Evolutionary conservation across 1,140 invertebrate genomes (phyloP).

Genomic region (Harpegnathos saltator): DNA sequence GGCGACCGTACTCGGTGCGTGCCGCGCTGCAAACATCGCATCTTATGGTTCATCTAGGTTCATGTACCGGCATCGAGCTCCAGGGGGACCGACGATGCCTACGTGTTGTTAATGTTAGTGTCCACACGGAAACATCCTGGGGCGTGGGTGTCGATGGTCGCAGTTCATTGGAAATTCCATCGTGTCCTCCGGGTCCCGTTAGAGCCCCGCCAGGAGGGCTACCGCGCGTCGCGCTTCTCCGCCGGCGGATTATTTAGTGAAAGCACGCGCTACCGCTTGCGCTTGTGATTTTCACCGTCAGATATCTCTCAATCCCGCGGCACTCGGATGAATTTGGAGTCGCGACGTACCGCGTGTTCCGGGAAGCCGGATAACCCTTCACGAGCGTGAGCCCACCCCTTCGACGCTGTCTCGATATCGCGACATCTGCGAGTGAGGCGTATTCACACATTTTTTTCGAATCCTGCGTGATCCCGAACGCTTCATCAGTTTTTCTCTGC

Average conservation of each 20-base stretch:
- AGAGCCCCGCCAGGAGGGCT: constrained; percentile 74
- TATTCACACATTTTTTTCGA: not conserved
- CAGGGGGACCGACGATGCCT: not conserved
- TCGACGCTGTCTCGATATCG: not conserved
- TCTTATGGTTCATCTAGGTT: constrained; percentile 34
- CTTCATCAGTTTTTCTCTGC: too few relatives aligned
- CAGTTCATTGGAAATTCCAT: constrained; percentile 75
- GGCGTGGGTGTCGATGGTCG: constrained; percentile 73
- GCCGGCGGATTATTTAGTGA: constrained; percentile 71
- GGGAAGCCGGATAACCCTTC: not conserved
- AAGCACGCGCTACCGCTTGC: constrained; percentile 77
- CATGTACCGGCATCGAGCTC: not conserved
- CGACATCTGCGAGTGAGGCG: not conserved
- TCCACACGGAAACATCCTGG: constrained; percentile 26
- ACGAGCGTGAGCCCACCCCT: too few relatives aligned
- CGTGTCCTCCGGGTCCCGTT: constrained; percentile 68
- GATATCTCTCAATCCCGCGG: constrained; percentile 77
- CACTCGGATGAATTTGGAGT: not conserved
- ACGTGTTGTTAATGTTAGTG: constrained; percentile 49
- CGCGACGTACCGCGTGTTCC: not conserved
- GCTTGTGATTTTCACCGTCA: constrained; percentile 76
- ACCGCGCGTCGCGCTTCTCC: constrained; percentile 57
- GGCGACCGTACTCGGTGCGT: not conserved
- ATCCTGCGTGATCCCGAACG: not conserved
- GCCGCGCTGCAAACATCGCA: constrained; percentile 35